These are phyloP conservation scores for Styela clava DNA, from an alignment of 23 tunicate species.

Conservation along the genomic window DNA sequence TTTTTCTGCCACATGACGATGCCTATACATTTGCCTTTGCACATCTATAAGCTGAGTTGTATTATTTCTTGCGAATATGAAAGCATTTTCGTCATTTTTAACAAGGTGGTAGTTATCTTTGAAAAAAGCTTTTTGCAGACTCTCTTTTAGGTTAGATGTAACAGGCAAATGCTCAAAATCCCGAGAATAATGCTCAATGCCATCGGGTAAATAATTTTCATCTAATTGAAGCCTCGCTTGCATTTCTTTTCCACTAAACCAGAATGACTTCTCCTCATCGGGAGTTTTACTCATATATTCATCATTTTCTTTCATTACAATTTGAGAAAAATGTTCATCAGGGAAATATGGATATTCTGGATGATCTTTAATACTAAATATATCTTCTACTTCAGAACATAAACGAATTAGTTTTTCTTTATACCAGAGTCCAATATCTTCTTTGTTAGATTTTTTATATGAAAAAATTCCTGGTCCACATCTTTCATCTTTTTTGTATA, in stretches of 20 bases:
- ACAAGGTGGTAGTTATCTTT: conserved; percentile 32
- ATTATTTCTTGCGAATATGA: conserved; percentile 58
- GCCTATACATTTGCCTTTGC: conserved; percentile 68
- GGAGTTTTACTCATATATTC: not conserved
- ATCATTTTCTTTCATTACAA: conserved; percentile 15
- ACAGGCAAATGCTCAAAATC: conserved; percentile 86
- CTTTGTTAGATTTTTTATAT: conserved; percentile 38
- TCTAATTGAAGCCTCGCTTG: conserved; percentile 40
- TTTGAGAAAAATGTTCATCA: conserved; percentile 45
- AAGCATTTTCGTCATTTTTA: conserved; percentile 8
- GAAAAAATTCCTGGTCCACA: conserved; percentile 91
- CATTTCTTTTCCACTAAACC: conserved; percentile 39
- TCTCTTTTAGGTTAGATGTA: conserved; percentile 49
- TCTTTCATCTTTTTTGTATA: conserved; percentile 79
- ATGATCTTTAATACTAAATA: conserved; percentile 59
- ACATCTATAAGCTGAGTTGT: conserved; percentile 62
- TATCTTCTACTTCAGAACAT: conserved; percentile 34
- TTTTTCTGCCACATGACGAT: conserved; percentile 26
- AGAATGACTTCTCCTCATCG: conserved; percentile 27
- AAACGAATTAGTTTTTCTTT: conserved; percentile 58
- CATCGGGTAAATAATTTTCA: conserved; percentile 68
- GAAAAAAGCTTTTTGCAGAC: conserved; percentile 53
- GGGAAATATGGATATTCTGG: conserved; percentile 64
- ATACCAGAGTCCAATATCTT: conserved; percentile 85
- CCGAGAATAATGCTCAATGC: conserved; percentile 69